Evolutionary conservation across 2,113 vertebrate species (phyloP).

Genomic region (Cyprinus carpio): DNA sequence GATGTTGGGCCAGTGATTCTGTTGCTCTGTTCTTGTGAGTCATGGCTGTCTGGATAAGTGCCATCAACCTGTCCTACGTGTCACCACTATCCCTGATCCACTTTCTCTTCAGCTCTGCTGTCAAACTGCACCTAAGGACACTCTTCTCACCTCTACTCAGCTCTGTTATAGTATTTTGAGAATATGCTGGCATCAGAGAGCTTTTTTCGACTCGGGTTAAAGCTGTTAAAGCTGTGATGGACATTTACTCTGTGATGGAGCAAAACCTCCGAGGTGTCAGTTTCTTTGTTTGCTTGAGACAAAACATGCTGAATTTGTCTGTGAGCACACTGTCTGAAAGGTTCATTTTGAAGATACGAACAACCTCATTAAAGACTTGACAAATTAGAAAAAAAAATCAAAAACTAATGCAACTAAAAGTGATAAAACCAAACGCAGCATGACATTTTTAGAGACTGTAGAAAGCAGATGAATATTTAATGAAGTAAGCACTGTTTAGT

Average conservation of each 20-base stretch:
- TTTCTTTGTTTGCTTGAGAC: neutral
- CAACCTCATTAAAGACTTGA: neutral
- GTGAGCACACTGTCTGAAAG: neutral
- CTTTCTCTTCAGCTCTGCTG: conserved; percentile 47
- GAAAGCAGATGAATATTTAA: conserved; percentile 6
- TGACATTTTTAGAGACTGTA: neutral
- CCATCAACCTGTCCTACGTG: conserved; percentile 63
- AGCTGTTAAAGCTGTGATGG: conserved; percentile 65
- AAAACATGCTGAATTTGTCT: neutral
- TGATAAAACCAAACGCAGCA: neutral
- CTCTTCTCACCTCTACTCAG: conserved; percentile 63
- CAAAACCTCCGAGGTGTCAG: neutral
- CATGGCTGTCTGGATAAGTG: conserved; percentile 41
- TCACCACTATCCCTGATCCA: conserved; percentile 61
- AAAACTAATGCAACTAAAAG: neutral
- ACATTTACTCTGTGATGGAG: conserved; percentile 44
- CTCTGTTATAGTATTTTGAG: conserved; percentile 63
- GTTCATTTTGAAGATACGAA: neutral
- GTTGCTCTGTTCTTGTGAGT: conserved; percentile 42
- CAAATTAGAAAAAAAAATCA: neutral
- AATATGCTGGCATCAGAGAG: conserved; percentile 54
- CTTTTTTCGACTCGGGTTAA: conserved; percentile 62
- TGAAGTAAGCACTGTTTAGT: neutral
- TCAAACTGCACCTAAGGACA: conserved; percentile 38
- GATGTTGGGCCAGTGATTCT: neutral